phyloP scores from a whole-genome alignment of 2,113 vertebrate genomes.

The Eurystomus gularis region DNA sequence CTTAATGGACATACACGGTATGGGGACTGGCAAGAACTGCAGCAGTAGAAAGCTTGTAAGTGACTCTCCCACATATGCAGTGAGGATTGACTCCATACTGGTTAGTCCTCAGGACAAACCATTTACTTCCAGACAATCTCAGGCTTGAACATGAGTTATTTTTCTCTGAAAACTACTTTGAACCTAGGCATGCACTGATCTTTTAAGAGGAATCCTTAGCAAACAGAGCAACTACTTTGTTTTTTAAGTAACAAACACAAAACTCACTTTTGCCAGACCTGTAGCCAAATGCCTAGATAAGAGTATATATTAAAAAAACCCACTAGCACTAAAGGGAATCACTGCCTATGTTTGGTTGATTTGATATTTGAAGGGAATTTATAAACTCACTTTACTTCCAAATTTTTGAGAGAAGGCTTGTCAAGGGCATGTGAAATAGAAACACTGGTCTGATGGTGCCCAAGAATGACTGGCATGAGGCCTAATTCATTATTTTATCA shows the following conservation, averaged over 20 bases:
- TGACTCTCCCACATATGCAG: not conserved
- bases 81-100: not conserved
- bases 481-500: constrained; percentile 79
- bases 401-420: constrained; percentile 51
- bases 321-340: not conserved
- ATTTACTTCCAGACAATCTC: not conserved
- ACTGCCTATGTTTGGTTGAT: not conserved
- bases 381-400: constrained; percentile 47
- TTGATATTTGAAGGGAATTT: constrained; percentile 47
- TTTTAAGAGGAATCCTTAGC: not conserved
- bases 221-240: not conserved
- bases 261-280: not conserved
- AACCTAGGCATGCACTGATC: not conserved
- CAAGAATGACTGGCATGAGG: constrained; percentile 65
- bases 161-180: not conserved
- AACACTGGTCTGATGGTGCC: constrained; percentile 35
- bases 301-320: not conserved
- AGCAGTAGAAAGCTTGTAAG: not conserved
- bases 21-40: not conserved
- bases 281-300: not conserved
- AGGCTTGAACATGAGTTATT: not conserved
- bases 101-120: not conserved
- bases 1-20: not conserved
- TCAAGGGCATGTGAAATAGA: constrained; percentile 60
- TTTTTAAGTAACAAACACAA: not conserved